Percentiles rank a stretch among this genome's conserved stretches.
Evolutionary conservation across 2,113 vertebrate genomes (phyloP).

Genomic region (Mustelus asterias): DNA sequence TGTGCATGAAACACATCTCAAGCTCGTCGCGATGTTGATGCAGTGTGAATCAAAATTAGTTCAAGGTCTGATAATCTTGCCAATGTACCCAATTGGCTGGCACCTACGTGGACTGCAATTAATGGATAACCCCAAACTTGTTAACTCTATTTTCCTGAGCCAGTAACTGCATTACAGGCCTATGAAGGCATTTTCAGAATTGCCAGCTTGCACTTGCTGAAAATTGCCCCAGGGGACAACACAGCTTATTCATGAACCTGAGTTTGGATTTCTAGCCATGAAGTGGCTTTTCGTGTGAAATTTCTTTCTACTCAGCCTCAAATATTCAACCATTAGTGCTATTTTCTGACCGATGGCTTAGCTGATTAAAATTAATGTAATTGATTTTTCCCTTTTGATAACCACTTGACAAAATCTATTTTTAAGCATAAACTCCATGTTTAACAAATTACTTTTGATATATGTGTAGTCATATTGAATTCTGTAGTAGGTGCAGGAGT

Average conservation of each 20-base stretch:
- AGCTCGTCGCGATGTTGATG: background rate
- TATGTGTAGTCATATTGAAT: slow-evolving; percentile 20
- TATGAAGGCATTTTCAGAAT: background rate
- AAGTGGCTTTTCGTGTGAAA: background rate
- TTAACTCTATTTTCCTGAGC: background rate
- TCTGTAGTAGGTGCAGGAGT: background rate
- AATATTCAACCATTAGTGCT: background rate
- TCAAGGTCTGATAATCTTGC: background rate
- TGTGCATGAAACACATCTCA: background rate
- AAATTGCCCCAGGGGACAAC: background rate
- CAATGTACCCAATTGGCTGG: background rate
- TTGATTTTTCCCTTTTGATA: background rate
- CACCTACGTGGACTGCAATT: background rate
- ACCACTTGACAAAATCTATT: background rate
- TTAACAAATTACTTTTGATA: background rate
- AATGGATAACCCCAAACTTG: background rate
- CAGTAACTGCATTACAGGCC: background rate
- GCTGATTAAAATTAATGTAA: background rate
- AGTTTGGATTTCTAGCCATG: background rate
- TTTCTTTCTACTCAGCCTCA: slow-evolving; percentile 35
- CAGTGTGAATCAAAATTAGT: background rate
- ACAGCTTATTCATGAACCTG: background rate
- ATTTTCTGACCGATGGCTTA: background rate
- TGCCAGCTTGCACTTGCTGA: background rate
- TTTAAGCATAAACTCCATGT: background rate